These are phyloP conservation scores for Oxystoma pomonae DNA, from an alignment of 2,888 invertebrate species.

Conservation along the genomic window DNA sequence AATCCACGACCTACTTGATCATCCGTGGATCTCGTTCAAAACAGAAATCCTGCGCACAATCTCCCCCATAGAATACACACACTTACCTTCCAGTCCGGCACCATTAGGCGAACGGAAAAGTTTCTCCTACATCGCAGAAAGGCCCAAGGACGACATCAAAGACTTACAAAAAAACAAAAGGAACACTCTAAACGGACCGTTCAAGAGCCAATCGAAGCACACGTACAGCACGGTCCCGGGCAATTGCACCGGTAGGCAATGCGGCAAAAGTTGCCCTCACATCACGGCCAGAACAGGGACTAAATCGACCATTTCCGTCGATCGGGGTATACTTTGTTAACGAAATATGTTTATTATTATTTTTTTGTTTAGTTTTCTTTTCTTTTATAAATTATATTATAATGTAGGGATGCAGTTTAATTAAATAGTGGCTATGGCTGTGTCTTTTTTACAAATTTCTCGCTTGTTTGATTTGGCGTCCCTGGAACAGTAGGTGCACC, in stretches of 20 bases:
- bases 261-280: slow-evolving; percentile 48
- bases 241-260: slow-evolving; percentile 48
- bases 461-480: no score
- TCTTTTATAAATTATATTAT: no score
- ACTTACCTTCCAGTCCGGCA: slow-evolving; percentile 31
- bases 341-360: no score
- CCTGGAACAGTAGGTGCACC: no score
- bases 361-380: no score
- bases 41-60: slow-evolving; percentile 35
- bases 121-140: slow-evolving; percentile 33
- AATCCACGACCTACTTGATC: slow-evolving; percentile 83
- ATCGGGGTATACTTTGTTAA: slow-evolving; percentile 52
- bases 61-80: neutral
- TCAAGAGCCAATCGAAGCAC: slow-evolving; percentile 40
- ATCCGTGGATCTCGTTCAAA: slow-evolving; percentile 71
- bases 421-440: neutral
- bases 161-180: slow-evolving; percentile 19
- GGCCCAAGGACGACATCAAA: slow-evolving; percentile 19
- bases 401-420: no score
- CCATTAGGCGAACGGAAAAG: slow-evolving; percentile 43
- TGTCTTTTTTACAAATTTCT: neutral
- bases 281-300: slow-evolving; percentile 46
- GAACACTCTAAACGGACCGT: slow-evolving; percentile 23
- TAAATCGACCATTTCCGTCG: slow-evolving; percentile 47
- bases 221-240: slow-evolving; percentile 40